Base-by-base conservation (phyloP, 2,797 vertebrate species). In the Siniperca obscura region DNA sequence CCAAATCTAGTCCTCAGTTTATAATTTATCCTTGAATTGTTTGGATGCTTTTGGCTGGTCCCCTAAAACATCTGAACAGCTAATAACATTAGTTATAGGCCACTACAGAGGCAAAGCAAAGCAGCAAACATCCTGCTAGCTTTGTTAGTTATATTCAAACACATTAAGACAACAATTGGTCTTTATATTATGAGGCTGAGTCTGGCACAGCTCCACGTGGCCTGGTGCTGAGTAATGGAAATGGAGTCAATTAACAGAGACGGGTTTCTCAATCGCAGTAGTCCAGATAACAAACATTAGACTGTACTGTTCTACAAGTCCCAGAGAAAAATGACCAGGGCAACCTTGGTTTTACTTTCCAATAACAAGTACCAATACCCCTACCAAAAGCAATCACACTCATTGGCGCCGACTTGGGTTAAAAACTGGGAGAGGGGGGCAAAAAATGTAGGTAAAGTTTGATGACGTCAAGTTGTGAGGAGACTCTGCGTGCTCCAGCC, bases 191-290 rank as follows among this genome's bases (percentile, higher is more conserved):
- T 34, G 69, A 62, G 53, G 9, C 30, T 11, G 0, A 70, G 52
- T 19, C 53, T 80, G 81, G 77, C 75, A 7, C 14, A 1, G 70
- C 40, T 77, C 82, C 73, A 79, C 69, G 0, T 25, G 46, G 19
- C 38, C 60, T 12, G 75, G 60, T 2, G 1, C 64, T 69, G 56
- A 79, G 27, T 34, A 59, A 75, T 72, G 55, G 44, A 74, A 64
- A 68, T 77, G 19, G 65, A 86, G 53, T 77, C 72, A 53, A 80
- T 86, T 80, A 89, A 81, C 10, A 57, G 74, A 25, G 62, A 66
- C 36, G 55, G 22, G 12, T 55, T 72, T 48, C 69, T 81, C 44
- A 40, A 27, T 56, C 19, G 19, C 53, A 55, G 1, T 6, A 25
- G 57, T 76, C 3, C 68, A 78, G 57, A 80, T 68, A 76, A 72